Conservation (phyloP, 2,888 invertebrate species). For the Globia sparganii region DNA sequence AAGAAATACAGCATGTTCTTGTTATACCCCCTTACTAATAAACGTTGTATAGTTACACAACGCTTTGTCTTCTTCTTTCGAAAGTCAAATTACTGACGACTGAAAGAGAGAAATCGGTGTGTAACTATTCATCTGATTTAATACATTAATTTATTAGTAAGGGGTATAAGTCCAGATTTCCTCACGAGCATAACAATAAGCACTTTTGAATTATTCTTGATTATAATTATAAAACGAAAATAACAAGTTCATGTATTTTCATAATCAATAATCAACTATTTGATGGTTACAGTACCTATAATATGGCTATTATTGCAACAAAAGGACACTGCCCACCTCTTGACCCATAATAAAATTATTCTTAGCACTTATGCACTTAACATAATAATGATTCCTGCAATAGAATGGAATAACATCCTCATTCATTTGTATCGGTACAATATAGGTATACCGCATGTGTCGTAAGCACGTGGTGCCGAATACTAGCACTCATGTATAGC, state of each 20-base stretch:
- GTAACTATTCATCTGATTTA: no score
- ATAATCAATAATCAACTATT: constrained; percentile 21
- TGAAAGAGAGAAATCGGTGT: no score
- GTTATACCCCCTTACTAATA: no score
- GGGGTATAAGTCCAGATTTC: neutral
- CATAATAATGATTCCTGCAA: constrained; percentile 8
- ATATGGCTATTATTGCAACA: neutral
- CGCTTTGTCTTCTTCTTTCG: no score
- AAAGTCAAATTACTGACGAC: no score
- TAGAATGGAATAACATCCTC: constrained; percentile 37
- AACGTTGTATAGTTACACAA: no score
- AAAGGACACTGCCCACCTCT: constrained; percentile 16
- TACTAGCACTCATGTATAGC: constrained; percentile 43
- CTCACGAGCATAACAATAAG: neutral
- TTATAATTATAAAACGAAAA: neutral
- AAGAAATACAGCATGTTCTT: neutral
- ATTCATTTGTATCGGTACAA: constrained; percentile 26
- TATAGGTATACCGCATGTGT: constrained; percentile 45
- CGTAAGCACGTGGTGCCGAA: constrained; percentile 57
- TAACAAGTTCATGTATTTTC: neutral
- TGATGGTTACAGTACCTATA: neutral
- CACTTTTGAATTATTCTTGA: constrained; percentile 26
- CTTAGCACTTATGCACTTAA: neutral
- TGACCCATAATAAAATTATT: constrained; percentile 9
- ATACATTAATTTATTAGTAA: no score